Evolutionary conservation across 2,888 invertebrate species (phyloP).

Genomic region (Cremastobaeus sp.): DNA sequence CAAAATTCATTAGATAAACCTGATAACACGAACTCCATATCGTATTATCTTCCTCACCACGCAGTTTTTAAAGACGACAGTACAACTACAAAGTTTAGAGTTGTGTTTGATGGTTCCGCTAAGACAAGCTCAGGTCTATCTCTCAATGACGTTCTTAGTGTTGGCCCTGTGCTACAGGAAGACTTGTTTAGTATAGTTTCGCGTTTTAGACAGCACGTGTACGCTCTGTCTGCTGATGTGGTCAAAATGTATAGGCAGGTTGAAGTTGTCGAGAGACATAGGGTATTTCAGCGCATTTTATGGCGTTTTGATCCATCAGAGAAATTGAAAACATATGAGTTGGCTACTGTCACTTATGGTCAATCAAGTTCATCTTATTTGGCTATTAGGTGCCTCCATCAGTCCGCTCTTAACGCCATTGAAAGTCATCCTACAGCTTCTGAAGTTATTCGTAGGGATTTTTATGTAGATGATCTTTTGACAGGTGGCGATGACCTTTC

Average conservation of each 20-base stretch:
- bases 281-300: slow-evolving; percentile 63
- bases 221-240: slow-evolving; percentile 67
- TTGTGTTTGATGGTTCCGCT: slow-evolving; percentile 69
- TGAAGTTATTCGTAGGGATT: not conserved
- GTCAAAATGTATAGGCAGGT: slow-evolving; percentile 66
- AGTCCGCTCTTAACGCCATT: slow-evolving; percentile 23
- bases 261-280: slow-evolving; percentile 42
- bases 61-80: no score
- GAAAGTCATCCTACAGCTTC: slow-evolving; percentile 14
- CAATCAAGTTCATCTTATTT: slow-evolving; percentile 62
- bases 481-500: not conserved
- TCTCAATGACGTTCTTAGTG: slow-evolving; percentile 63
- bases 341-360: slow-evolving; percentile 65
- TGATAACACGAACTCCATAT: no score
- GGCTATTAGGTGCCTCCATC: slow-evolving; percentile 43
- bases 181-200: slow-evolving; percentile 62
- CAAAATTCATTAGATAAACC: no score
- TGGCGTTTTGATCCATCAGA: slow-evolving; percentile 59
- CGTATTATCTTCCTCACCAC: no score
- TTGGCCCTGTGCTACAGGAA: slow-evolving; percentile 64
- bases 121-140: slow-evolving; percentile 62
- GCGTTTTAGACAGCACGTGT: slow-evolving; percentile 59
- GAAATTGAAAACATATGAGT: slow-evolving; percentile 20
- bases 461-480: slow-evolving; percentile 9
- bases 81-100: slow-evolving; percentile 65